phyloP scores from a whole-genome alignment of 2,888 invertebrate species.

The Tuberolachnus salignus region DNA sequence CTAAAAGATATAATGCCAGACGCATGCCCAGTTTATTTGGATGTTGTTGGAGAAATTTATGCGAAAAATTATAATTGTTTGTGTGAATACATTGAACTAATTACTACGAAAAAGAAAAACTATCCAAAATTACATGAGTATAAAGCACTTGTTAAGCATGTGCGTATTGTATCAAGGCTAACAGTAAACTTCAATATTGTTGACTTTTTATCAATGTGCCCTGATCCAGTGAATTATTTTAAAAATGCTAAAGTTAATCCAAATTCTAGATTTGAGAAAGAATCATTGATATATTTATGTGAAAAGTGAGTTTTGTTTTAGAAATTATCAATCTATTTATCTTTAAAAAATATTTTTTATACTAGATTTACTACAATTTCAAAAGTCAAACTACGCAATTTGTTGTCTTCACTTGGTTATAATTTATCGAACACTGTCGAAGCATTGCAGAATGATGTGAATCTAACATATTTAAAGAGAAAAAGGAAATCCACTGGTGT shows the following conservation, averaged over 20 bases:
- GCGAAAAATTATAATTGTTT: slow-evolving; percentile 56
- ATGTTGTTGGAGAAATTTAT: slow-evolving; percentile 55
- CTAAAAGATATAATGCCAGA: slow-evolving; percentile 61
- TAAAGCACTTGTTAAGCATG: slow-evolving; percentile 59
- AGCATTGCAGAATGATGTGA: neutral
- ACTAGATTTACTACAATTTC: neutral
- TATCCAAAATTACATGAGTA: slow-evolving; percentile 57
- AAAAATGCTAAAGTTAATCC: slow-evolving; percentile 59
- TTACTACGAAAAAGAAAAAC: slow-evolving; percentile 13
- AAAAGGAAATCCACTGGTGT: neutral
- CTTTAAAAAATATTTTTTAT: neutral
- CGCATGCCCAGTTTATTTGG: slow-evolving; percentile 61
- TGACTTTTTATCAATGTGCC: slow-evolving; percentile 64
- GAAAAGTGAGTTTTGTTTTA: neutral
- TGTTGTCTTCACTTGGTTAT: neutral
- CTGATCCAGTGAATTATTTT: slow-evolving; percentile 63
- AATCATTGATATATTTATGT: slow-evolving; percentile 33
- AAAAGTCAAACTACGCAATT: neutral
- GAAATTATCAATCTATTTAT: neutral
- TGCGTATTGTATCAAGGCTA: neutral
- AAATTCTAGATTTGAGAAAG: neutral
- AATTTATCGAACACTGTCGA: slow-evolving; percentile 18
- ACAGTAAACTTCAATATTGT: slow-evolving; percentile 63
- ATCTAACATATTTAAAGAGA: neutral
- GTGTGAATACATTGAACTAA: neutral